These are phyloP conservation scores for Todiramphus chloris DNA, from an alignment of 2,113 vertebrate genomes.

Conservation along the genomic window DNA sequence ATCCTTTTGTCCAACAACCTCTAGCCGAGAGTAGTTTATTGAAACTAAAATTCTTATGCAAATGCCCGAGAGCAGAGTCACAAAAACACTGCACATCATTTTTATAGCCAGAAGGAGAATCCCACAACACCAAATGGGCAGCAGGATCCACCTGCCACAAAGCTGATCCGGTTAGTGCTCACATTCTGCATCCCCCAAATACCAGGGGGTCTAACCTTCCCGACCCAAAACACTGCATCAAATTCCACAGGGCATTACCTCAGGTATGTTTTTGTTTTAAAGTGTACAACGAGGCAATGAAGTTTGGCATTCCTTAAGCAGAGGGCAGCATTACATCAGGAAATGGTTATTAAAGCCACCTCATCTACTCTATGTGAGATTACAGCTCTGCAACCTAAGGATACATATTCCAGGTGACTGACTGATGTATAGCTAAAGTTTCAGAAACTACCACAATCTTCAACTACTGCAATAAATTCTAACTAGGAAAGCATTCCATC, in stretches of 20 bases:
- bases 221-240: neutral
- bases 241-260: neutral
- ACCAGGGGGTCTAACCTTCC: neutral
- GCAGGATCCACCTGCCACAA: neutral
- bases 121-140: neutral
- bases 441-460: neutral
- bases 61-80: neutral
- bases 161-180: neutral
- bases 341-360: constrained; percentile 31
- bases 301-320: constrained; percentile 52
- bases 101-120: neutral
- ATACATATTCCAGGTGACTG: neutral
- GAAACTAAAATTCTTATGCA: neutral
- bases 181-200: neutral
- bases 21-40: neutral
- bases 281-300: neutral
- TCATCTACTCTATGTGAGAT: neutral
- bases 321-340: constrained; percentile 49
- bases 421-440: neutral
- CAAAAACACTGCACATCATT: neutral
- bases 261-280: neutral
- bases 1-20: neutral
- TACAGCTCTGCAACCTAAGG: neutral
- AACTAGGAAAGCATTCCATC: neutral
- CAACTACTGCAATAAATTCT: neutral